These are phyloP conservation scores for Bombylius discolor DNA, from an alignment of 2,888 invertebrate species.

Conservation along the genomic window DNA sequence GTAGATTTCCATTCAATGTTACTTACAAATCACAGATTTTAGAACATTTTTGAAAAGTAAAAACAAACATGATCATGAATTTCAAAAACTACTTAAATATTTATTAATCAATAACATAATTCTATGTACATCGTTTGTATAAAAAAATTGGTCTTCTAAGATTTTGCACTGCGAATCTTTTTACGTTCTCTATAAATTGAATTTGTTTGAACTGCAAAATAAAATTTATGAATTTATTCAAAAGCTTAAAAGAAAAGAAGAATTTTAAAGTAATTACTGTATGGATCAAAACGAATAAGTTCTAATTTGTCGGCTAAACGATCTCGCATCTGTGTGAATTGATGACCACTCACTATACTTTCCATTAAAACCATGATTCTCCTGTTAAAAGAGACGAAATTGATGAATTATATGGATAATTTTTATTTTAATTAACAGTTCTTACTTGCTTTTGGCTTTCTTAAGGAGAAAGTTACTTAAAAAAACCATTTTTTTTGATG, in stretches of 20 bases:
- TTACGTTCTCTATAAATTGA: conserved; percentile 59
- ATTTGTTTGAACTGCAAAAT: conserved; percentile 53
- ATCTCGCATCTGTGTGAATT: conserved; percentile 50
- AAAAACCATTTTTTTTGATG: conserved; percentile 32
- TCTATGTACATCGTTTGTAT: no score
- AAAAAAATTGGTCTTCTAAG: no score
- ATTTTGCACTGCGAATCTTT: conserved; percentile 51
- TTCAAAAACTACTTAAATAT: no score
- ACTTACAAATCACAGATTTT: no score
- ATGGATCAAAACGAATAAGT: conserved; percentile 61
- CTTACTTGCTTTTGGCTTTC: conserved; percentile 66
- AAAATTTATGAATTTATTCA: conserved; percentile 2
- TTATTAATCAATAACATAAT: no score
- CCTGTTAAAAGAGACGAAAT: conserved; percentile 33
- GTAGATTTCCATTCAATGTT: no score
- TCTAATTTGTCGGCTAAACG: conserved; percentile 68
- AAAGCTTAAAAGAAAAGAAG: conserved; percentile 1
- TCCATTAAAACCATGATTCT: conserved; percentile 64
- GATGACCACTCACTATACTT: conserved; percentile 67
- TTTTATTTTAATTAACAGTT: conserved; percentile 15
- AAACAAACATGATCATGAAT: no score
- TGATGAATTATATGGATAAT: background rate
- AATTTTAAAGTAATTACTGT: conserved; percentile 45
- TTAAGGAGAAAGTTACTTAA: conserved; percentile 56
- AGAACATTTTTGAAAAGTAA: no score